Conservation (phyloP, 1,140 invertebrate genomes). For the Yoshiicerus persimilis region DNA sequence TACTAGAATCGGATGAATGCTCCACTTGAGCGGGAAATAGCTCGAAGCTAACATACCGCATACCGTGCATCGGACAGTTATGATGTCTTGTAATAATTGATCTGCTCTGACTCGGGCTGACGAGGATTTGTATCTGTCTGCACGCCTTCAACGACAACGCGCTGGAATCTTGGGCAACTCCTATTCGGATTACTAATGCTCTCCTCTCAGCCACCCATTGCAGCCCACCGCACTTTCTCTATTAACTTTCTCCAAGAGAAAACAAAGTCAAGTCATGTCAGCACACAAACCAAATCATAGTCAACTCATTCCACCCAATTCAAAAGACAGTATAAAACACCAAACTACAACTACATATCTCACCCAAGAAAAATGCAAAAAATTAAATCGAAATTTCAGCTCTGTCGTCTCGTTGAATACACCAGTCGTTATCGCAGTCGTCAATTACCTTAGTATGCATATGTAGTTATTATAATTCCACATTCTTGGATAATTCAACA, state of each 20-base stretch:
- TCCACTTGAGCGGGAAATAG: not conserved
- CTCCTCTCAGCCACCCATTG: not conserved
- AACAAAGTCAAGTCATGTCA: not conserved
- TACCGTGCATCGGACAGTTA: slow-evolving; percentile 11
- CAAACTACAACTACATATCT: not conserved
- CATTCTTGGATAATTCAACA: too few relatives aligned
- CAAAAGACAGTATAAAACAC: not conserved
- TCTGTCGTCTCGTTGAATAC: too few relatives aligned
- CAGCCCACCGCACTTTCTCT: not conserved
- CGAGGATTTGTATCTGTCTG: slow-evolving; percentile 14
- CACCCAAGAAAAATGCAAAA: too few relatives aligned
- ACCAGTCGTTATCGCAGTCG: too few relatives aligned
- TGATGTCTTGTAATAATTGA: slow-evolving; percentile 11
- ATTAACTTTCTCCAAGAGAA: not conserved
- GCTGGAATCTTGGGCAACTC: not conserved
- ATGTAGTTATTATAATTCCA: too few relatives aligned
- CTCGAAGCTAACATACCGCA: not conserved
- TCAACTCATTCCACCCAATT: not conserved
- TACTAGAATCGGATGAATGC: not conserved
- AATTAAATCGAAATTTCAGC: too few relatives aligned
- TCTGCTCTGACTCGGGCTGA: not conserved
- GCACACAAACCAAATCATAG: not conserved
- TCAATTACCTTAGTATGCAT: too few relatives aligned
- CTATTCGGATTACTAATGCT: not conserved
- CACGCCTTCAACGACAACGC: not conserved